Percentiles rank a stretch among this genome's conserved stretches.
These are phyloP conservation scores for Coreius guichenoti DNA, from an alignment of 2,797 vertebrate species.

Conservation along the genomic window DNA sequence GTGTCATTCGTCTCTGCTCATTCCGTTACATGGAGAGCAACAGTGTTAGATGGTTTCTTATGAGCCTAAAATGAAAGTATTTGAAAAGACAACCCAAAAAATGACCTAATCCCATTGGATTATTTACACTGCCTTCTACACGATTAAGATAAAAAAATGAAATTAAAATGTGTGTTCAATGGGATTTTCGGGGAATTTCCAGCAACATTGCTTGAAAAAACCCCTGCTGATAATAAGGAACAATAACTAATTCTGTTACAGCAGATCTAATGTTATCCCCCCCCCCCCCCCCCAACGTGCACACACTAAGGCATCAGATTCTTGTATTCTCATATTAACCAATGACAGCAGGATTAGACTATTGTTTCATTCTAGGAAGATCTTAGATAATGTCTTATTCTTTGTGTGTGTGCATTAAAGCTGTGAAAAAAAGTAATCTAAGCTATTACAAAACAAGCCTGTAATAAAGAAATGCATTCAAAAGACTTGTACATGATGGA, in stretches of 20 bases:
- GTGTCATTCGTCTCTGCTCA: conserved; percentile 9
- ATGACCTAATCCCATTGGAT: conserved; percentile 77
- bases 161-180: conserved; percentile 81
- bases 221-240: conserved; percentile 73
- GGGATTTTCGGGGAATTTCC: conserved; percentile 81
- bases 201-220: conserved; percentile 69
- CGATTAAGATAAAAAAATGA: conserved; percentile 75
- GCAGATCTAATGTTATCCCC: conserved; percentile 75
- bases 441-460: background rate
- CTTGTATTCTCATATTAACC: conserved; percentile 69
- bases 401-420: conserved; percentile 67
- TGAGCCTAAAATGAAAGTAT: conserved; percentile 44
- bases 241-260: conserved; percentile 82
- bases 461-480: background rate
- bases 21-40: conserved; percentile 40
- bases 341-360: conserved; percentile 80
- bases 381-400: conserved; percentile 77
- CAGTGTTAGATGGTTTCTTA: conserved; percentile 38
- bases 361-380: conserved; percentile 73
- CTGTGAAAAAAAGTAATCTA: conserved; percentile 54
- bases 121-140: conserved; percentile 77
- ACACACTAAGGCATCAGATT: background rate
- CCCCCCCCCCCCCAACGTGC: conserved; percentile 47
- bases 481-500: background rate
- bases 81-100: conserved; percentile 54